A percentile compares a stretch with the other conserved stretches of the same genome.
These are phyloP conservation scores for Tetranychus piercei DNA, from an alignment of 2,888 invertebrate genomes.

Conservation along the genomic window DNA sequence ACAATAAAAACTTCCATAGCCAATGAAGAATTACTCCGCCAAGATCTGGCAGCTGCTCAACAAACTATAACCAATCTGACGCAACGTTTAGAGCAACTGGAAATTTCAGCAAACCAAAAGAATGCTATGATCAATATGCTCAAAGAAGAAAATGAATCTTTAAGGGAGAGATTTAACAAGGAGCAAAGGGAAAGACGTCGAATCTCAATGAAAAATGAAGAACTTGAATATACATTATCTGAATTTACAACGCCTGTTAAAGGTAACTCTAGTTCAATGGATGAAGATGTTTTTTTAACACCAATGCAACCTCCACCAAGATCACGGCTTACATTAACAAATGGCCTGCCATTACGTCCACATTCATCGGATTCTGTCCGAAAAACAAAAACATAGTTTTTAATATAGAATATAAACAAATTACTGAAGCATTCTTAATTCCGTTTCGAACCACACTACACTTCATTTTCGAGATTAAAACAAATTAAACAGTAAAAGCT, in stretches of 20 bases:
- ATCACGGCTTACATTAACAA: neutral
- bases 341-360: neutral
- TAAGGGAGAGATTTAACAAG: neutral
- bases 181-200: neutral
- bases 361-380: neutral
- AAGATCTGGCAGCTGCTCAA: conserved; percentile 1
- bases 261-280: neutral
- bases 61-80: neutral
- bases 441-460: no score
- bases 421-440: no score
- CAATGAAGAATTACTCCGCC: neutral
- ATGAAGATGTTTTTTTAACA: conserved; percentile 1
- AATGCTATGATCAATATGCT: conserved; percentile 1
- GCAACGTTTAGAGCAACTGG: conserved; percentile 3
- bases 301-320: neutral
- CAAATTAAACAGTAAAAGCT: no score
- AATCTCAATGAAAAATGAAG: conserved; percentile 13
- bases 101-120: conserved; percentile 5
- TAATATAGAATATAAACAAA: no score
- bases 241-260: neutral
- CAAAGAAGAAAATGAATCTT: neutral
- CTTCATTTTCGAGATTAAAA: no score
- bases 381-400: no score
- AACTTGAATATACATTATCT: conserved; percentile 5
- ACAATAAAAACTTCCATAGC: neutral